Evolutionary conservation across 2,797 vertebrate species (phyloP).

Genomic region (Anabas testudineus): DNA sequence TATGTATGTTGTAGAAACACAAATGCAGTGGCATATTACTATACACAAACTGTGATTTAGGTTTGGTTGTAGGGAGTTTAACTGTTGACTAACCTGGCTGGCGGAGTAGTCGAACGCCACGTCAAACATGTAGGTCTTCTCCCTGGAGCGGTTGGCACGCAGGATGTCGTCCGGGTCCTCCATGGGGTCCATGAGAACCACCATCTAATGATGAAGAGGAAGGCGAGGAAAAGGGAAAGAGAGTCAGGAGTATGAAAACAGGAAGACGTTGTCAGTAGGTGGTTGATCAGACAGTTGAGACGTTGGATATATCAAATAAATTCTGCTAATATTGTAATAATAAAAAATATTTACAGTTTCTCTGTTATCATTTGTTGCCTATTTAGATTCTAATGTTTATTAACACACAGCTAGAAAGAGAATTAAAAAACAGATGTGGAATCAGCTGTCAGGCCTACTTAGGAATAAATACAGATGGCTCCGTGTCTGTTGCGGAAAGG

Average conservation of each 20-base stretch:
- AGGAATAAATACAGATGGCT: slow-evolving; percentile 12
- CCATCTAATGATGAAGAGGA: slow-evolving; percentile 82
- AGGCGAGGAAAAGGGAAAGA: background rate
- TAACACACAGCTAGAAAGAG: background rate
- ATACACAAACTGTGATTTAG: background rate
- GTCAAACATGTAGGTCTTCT: slow-evolving; percentile 94
- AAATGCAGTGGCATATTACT: background rate
- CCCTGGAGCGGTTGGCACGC: slow-evolving; percentile 89
- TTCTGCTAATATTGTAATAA: no score
- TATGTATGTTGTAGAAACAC: background rate
- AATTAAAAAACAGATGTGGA: slow-evolving; percentile 3
- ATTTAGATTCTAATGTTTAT: background rate
- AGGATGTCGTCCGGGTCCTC: slow-evolving; percentile 91
- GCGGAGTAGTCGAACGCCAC: slow-evolving; percentile 91
- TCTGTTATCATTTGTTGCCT: background rate
- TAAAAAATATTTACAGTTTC: background rate
- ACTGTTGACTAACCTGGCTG: slow-evolving; percentile 81
- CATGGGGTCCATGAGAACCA: slow-evolving; percentile 93
- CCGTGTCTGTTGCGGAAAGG: background rate
- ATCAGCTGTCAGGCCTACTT: slow-evolving; percentile 1
- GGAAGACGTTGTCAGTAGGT: background rate
- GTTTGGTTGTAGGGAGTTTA: background rate
- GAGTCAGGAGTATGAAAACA: background rate
- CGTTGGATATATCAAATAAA: no score
- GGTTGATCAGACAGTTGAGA: slow-evolving; percentile 1